Percentiles rank a stretch among this genome's conserved stretches.
These are phyloP conservation scores for Sitodiplosis mosellana DNA, from an alignment of 1,140 invertebrate species.

Conservation along the genomic window DNA sequence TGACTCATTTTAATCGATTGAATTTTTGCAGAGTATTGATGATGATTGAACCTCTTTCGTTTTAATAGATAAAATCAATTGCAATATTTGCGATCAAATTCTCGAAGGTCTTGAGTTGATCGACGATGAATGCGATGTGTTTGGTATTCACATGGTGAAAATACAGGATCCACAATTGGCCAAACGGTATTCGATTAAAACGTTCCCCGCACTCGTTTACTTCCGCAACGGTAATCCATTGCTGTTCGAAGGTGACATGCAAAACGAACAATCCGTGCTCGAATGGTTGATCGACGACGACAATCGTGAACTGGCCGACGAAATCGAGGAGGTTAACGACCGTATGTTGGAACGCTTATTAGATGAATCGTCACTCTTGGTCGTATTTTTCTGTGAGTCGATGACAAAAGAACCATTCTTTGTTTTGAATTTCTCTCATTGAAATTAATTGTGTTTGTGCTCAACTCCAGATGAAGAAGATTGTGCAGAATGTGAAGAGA, in stretches of 20 bases:
- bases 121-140: conserved; percentile 83
- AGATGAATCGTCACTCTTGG: conserved; percentile 72
- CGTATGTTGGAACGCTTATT: conserved; percentile 76
- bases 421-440: not conserved
- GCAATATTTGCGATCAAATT: conserved; percentile 82
- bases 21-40: too few species aligned
- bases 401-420: not conserved
- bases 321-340: conserved; percentile 83
- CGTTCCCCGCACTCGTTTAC: conserved; percentile 81
- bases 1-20: too few species aligned
- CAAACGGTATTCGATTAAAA: conserved; percentile 86
- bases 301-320: conserved; percentile 80
- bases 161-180: conserved; percentile 82
- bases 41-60: too few species aligned
- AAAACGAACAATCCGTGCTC: conserved; percentile 76
- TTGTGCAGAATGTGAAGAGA: conserved; percentile 75
- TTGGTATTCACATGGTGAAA: conserved; percentile 87
- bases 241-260: conserved; percentile 79
- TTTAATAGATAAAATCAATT: conserved; percentile 67
- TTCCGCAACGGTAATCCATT: conserved; percentile 86
- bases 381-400: conserved; percentile 81
- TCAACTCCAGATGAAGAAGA: conserved; percentile 62
- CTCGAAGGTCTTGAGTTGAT: conserved; percentile 76
- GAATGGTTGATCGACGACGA: conserved; percentile 91
- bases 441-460: not conserved